These are phyloP conservation scores for Perodicticus potto DNA, from an alignment of 2,797 vertebrate species.

Conservation along the genomic window DNA sequence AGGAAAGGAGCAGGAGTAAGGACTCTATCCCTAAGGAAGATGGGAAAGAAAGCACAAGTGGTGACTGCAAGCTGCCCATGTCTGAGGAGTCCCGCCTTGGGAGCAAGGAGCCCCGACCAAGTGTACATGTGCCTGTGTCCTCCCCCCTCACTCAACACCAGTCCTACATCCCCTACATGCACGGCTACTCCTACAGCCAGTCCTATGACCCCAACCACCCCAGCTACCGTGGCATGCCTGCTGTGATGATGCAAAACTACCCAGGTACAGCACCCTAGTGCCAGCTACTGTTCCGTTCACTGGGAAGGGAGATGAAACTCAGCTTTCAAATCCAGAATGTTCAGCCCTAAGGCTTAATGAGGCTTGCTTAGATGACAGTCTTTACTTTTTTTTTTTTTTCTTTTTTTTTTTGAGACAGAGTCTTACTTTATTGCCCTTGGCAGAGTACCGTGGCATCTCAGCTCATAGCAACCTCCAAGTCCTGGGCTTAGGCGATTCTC, in stretches of 20 bases:
- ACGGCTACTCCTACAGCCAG: conserved; percentile 97
- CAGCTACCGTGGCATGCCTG: conserved; percentile 95
- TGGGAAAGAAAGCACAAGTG: conserved; percentile 92
- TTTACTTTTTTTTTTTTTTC: not conserved
- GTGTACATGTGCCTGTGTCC: conserved; percentile 95
- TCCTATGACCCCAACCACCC: conserved; percentile 96
- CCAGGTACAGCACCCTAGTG: conserved; percentile 90
- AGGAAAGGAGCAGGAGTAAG: conserved; percentile 92
- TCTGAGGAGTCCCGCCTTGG: conserved; percentile 93
- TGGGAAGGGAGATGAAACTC: not conserved
- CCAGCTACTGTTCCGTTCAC: rapidly evolving
- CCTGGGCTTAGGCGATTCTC: too few species aligned
- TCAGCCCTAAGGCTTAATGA: not conserved
- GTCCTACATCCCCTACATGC: conserved; percentile 97
- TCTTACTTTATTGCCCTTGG: too few species aligned
- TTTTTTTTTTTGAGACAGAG: too few species aligned
- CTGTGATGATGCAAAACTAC: conserved; percentile 99
- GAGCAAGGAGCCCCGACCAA: conserved; percentile 94
- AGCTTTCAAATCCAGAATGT: not conserved
- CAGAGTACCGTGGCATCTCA: too few species aligned
- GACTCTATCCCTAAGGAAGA: conserved; percentile 94
- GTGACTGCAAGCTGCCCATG: conserved; percentile 90
- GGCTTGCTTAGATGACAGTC: not conserved
- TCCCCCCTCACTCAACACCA: conserved; percentile 96
- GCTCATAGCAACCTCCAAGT: too few species aligned